Evolutionary conservation across 2,113 vertebrate species (phyloP).

Genomic region (Brienomyrus brachyistius): DNA sequence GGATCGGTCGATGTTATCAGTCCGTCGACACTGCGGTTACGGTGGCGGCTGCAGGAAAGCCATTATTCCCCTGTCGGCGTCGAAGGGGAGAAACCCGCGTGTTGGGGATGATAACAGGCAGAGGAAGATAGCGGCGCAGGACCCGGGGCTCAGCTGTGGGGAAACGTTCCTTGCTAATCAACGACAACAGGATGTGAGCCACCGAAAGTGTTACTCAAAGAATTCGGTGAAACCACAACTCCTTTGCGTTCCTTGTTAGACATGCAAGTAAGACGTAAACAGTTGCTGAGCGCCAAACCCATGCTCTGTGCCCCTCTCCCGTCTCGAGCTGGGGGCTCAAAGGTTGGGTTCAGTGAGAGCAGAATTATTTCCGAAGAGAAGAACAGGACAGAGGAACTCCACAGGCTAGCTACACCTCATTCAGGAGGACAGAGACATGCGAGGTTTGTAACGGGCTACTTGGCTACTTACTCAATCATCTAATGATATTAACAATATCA

Average conservation of each 20-base stretch:
- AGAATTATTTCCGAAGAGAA: background rate
- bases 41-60: background rate
- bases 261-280: background rate
- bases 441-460: background rate
- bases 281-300: background rate
- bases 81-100: background rate
- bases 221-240: background rate
- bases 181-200: background rate
- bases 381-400: background rate
- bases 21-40: constrained; percentile 28
- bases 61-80: constrained; percentile 27
- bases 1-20: constrained; percentile 34
- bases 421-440: background rate
- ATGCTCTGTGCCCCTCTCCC: background rate
- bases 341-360: background rate
- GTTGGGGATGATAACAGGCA: background rate
- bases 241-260: background rate
- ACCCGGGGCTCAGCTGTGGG: background rate
- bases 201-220: background rate
- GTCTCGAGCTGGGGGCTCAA: background rate
- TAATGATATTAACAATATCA: background rate
- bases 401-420: background rate
- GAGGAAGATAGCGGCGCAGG: background rate
- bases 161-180: background rate
- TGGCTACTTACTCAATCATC: background rate